Conservation (phyloP, 1,140 invertebrate species). For the Elysia chlorotica region DNA sequence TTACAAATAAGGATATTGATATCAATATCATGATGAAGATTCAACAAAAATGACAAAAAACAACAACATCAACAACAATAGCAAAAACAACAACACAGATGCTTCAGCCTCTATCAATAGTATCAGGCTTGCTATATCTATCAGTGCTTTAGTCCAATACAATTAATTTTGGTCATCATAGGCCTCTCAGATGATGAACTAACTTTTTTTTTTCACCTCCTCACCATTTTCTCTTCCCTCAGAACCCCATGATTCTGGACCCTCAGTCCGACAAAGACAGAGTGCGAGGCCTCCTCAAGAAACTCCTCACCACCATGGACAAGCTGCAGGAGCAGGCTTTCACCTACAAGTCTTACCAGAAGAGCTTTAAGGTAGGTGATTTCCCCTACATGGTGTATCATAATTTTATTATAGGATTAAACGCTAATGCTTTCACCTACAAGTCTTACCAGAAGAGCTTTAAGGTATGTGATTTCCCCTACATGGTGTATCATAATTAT, state of each 20-base stretch:
- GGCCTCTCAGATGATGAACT: not conserved
- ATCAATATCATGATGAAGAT: too few relatives aligned
- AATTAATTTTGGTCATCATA: not conserved
- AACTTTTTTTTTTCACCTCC: not conserved
- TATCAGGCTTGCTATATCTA: too few relatives aligned
- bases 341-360: conserved; percentile 67
- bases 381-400: too few relatives aligned
- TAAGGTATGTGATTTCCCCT: conserved; percentile 44
- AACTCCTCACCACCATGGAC: conserved; percentile 69
- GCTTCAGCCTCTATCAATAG: too few relatives aligned
- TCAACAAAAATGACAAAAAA: too few relatives aligned
- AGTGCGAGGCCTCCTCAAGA: conserved; percentile 69
- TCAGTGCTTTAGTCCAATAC: too few relatives aligned
- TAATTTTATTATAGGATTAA: too few relatives aligned
- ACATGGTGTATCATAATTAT: too few relatives aligned
- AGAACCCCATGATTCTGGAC: conserved; percentile 78
- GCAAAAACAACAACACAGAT: too few relatives aligned
- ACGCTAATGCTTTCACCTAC: conserved; percentile 64
- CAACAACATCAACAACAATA: too few relatives aligned
- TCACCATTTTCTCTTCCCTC: not conserved
- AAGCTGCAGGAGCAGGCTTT: conserved; percentile 70
- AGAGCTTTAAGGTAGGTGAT: conserved; percentile 58
- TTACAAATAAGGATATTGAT: too few relatives aligned
- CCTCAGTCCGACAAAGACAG: conserved; percentile 71
- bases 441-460: conserved; percentile 64